A percentile compares a stretch with the other conserved stretches of the same genome.
phyloP scores from a whole-genome alignment of 2,888 invertebrate genomes.

The Beris morrisii region DNA sequence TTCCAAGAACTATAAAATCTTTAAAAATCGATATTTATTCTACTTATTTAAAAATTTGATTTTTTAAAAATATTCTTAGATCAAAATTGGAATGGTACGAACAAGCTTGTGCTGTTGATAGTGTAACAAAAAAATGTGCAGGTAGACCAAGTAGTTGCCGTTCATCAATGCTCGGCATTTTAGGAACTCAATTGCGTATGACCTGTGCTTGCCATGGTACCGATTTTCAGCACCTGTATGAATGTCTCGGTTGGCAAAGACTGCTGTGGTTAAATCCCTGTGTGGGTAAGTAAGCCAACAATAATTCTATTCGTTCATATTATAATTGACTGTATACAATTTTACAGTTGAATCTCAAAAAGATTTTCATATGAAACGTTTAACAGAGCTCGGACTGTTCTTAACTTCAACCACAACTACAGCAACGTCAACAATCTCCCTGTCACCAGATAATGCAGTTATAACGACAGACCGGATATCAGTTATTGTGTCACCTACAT shows the following conservation, averaged over 20 bases:
- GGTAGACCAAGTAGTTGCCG: constrained; percentile 84
- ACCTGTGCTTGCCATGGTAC: constrained; percentile 87
- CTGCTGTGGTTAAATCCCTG: constrained; percentile 91
- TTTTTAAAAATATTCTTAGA: constrained; percentile 56
- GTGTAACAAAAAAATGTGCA: constrained; percentile 85
- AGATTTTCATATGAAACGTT: constrained; percentile 73
- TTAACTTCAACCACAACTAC: constrained; percentile 57
- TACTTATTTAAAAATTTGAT: too few species aligned
- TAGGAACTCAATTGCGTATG: constrained; percentile 85
- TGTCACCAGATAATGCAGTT: constrained; percentile 46
- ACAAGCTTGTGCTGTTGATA: constrained; percentile 89
- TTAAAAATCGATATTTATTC: too few species aligned
- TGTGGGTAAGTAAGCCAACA: constrained; percentile 75
- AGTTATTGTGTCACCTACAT: not conserved
- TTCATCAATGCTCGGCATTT: constrained; percentile 80
- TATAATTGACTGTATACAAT: constrained; percentile 18
- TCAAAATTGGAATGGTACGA: constrained; percentile 83
- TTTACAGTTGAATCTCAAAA: constrained; percentile 81
- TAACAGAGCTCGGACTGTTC: constrained; percentile 58
- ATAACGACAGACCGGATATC: constrained; percentile 30
- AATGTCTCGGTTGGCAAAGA: constrained; percentile 88
- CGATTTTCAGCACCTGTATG: constrained; percentile 81
- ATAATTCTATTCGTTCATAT: not conserved
- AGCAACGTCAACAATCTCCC: constrained; percentile 59
- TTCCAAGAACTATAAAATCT: too few species aligned